Evolutionary conservation across 2,888 invertebrate genomes (phyloP).

Genomic region (Graphium colonna): DNA sequence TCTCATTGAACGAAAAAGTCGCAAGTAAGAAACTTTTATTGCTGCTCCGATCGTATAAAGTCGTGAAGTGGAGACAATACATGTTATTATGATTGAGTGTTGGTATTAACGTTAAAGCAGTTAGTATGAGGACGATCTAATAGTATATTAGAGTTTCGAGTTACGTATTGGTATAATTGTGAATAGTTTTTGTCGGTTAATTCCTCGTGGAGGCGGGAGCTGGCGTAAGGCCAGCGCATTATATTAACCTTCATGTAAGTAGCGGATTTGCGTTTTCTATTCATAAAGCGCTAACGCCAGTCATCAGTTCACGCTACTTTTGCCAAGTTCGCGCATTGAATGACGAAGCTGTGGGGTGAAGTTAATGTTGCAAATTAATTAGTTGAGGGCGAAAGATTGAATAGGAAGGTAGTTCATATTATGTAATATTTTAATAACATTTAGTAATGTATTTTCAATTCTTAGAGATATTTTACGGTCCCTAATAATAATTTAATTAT

Average conservation of each 20-base stretch:
- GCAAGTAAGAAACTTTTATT: slow-evolving; percentile 8
- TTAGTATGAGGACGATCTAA: not conserved
- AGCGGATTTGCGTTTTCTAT: slow-evolving; percentile 16
- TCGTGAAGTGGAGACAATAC: slow-evolving; percentile 1
- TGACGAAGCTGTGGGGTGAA: slow-evolving; percentile 1
- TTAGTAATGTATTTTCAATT: no score
- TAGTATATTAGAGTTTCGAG: slow-evolving; percentile 2
- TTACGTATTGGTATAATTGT: slow-evolving; percentile 8
- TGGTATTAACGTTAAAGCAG: not conserved
- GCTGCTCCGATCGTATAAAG: not conserved
- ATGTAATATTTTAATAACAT: no score
- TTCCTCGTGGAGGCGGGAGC: slow-evolving; percentile 1
- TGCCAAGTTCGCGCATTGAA: slow-evolving; percentile 6
- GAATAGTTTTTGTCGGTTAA: slow-evolving; percentile 6
- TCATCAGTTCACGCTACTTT: slow-evolving; percentile 16
- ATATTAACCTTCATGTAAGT: slow-evolving; percentile 21
- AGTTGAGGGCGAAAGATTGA: not conserved
- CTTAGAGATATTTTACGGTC: no score
- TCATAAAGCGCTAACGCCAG: slow-evolving; percentile 15
- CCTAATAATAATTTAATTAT: no score
- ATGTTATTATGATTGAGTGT: not conserved
- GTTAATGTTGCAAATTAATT: not conserved
- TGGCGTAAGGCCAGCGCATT: slow-evolving; percentile 13
- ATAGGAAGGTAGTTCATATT: not conserved
- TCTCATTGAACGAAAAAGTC: not conserved